Evolutionary conservation across 2,888 invertebrate species (phyloP), one percentile per base, ranked within the genome.

Genomic region (Plagodis dolabraria): DNA sequence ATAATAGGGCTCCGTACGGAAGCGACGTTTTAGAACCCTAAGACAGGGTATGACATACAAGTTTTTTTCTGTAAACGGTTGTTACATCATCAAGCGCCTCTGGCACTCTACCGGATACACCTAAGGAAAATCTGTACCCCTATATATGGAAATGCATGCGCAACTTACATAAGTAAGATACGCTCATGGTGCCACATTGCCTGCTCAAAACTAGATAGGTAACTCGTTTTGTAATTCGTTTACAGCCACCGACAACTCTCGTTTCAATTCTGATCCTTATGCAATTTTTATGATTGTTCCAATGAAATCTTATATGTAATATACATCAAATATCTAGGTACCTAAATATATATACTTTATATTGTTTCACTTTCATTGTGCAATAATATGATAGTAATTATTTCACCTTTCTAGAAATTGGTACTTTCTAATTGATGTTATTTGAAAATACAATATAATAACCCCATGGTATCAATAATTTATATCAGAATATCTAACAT

Each of bases 41-140:
- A 22, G 22, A 22, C 22, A 22, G 1, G 22, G 22, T 22, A 22
- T 22, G 22, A 1, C 22, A 22, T 22, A 22, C 22, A 22, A 22
- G 22, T 22, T 22, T 36, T 8, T 35, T 35, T 35, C 35, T 35
- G 7, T 6, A 35, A 7, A 36, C 5, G 36, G 36, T 36, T 36
- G 47, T 86, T 86, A 77, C 85, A 82, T 85, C 77, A 86, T 71
- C 66, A 69, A 64, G 65, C 63, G 74, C 61, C 50, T 53, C 45
- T 42, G 72, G 68, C 68, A 67, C 66, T 70, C 69, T 74, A 72
- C 80, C 79, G 82, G 82, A 81, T 79, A 73, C 76, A 68, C 67
- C 70, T 74, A 77, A 79, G 82, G 82, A 83, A 86, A 82, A 83
- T 77, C 80, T 65, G 67, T 75, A 73, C 74, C 85, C 86, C 65